phyloP scores from a whole-genome alignment of 2,797 vertebrate species.

The Oreochromis mossambicus region DNA sequence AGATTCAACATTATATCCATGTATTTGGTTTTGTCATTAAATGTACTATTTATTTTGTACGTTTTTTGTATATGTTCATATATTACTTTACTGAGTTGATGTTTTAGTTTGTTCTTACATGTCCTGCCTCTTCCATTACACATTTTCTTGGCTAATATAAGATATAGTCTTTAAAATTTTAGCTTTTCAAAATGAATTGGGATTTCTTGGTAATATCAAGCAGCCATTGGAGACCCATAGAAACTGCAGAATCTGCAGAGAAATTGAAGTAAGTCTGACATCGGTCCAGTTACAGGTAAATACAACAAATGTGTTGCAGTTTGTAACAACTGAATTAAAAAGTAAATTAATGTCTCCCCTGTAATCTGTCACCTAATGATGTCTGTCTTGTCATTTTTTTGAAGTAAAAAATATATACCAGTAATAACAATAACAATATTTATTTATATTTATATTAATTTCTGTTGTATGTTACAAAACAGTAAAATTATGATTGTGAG shows the following conservation, averaged over 20 bases:
- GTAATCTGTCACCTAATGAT: slow-evolving; percentile 30
- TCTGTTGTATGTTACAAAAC: slow-evolving; percentile 71
- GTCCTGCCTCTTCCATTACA: neutral
- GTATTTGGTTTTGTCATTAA: neutral
- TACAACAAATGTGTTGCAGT: neutral
- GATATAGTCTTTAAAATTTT: neutral
- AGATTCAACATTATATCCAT: neutral
- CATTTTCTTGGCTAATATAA: neutral
- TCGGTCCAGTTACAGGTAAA: neutral
- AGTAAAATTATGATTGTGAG: slow-evolving; percentile 71
- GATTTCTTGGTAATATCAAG: neutral
- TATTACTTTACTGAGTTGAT: neutral
- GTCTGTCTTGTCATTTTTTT: slow-evolving; percentile 56
- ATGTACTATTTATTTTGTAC: neutral
- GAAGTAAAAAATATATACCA: slow-evolving; percentile 46
- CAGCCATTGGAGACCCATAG: neutral
- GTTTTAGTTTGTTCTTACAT: neutral
- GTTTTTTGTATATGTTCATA: neutral
- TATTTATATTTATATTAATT: slow-evolving; percentile 70
- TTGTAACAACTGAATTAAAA: slow-evolving; percentile 3
- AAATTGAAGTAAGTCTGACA: neutral
- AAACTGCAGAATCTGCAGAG: neutral
- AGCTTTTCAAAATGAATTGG: neutral
- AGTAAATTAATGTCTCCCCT: slow-evolving; percentile 22
- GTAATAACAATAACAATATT: slow-evolving; percentile 47